Evolutionary conservation across 2,888 invertebrate genomes (phyloP).

Genomic region (Congeria kusceri): DNA sequence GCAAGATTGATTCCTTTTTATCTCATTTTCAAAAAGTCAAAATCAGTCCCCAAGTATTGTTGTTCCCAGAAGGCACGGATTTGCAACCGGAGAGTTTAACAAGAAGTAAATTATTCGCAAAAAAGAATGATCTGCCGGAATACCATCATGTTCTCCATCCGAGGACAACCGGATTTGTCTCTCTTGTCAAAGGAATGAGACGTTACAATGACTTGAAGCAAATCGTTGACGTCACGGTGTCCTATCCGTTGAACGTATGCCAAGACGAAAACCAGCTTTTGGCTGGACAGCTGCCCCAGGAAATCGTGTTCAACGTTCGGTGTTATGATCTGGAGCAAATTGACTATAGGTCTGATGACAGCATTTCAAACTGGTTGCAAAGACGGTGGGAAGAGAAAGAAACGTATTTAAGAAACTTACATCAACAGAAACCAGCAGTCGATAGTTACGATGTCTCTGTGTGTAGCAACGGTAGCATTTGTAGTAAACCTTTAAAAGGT

Average conservation of each 20-base stretch:
- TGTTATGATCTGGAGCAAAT: conserved; percentile 74
- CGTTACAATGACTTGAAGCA: conserved; percentile 89
- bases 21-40: conserved; percentile 32
- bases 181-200: conserved; percentile 85
- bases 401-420: conserved; percentile 76
- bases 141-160: conserved; percentile 94
- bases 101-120: conserved; percentile 90
- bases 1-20: conserved; percentile 39
- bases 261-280: conserved; percentile 91
- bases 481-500: conserved; percentile 10
- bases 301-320: conserved; percentile 92
- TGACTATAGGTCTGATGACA: conserved; percentile 63
- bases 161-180: conserved; percentile 90
- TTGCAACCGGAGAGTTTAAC: conserved; percentile 89
- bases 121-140: conserved; percentile 88
- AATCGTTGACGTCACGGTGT: conserved; percentile 93
- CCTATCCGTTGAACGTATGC: conserved; percentile 91
- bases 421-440: conserved; percentile 41
- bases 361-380: conserved; percentile 81
- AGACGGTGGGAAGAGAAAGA: conserved; percentile 85
- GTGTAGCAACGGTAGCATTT: no score
- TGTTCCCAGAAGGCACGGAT: conserved; percentile 95
- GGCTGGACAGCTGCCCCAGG: conserved; percentile 90
- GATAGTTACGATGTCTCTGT: not conserved
- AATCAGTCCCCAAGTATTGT: conserved; percentile 87